These are phyloP conservation scores for Archegozetes longisetosus DNA, from an alignment of 1,140 invertebrate species.

Conservation along the genomic window DNA sequence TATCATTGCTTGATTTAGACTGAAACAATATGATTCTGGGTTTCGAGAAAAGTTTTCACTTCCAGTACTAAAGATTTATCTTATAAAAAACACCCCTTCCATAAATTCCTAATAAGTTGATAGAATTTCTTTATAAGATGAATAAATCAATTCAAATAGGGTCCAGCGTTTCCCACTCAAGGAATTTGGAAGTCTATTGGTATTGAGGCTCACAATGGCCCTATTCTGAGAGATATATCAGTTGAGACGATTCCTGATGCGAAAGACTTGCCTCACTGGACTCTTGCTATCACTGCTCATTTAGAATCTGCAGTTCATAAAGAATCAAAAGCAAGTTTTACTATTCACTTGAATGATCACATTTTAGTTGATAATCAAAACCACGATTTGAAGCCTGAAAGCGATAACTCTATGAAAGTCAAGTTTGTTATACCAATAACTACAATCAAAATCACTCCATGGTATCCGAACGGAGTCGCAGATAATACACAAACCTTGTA, in stretches of 20 bases:
- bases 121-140: too few species aligned
- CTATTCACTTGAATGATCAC: neutral
- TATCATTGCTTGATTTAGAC: too few species aligned
- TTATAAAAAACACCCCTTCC: too few species aligned
- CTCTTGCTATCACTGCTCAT: neutral
- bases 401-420: neutral
- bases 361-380: neutral
- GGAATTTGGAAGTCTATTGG: slow-evolving; percentile 60
- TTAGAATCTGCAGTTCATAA: neutral
- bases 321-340: neutral
- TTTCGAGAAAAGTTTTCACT: too few species aligned
- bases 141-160: too few species aligned
- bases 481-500: neutral
- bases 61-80: too few species aligned
- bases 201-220: slow-evolving; percentile 29
- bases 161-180: slow-evolving; percentile 79
- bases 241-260: slow-evolving; percentile 12
- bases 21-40: too few species aligned
- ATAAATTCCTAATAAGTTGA: too few species aligned
- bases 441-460: neutral
- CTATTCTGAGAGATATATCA: slow-evolving; percentile 35
- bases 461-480: slow-evolving; percentile 9
- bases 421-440: neutral
- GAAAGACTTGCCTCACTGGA: neutral
- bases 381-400: neutral